Percentiles rank a stretch among this genome's conserved stretches.
These are phyloP conservation scores for Hoplodrina blanda DNA, from an alignment of 2,888 invertebrate species.

Conservation along the genomic window DNA sequence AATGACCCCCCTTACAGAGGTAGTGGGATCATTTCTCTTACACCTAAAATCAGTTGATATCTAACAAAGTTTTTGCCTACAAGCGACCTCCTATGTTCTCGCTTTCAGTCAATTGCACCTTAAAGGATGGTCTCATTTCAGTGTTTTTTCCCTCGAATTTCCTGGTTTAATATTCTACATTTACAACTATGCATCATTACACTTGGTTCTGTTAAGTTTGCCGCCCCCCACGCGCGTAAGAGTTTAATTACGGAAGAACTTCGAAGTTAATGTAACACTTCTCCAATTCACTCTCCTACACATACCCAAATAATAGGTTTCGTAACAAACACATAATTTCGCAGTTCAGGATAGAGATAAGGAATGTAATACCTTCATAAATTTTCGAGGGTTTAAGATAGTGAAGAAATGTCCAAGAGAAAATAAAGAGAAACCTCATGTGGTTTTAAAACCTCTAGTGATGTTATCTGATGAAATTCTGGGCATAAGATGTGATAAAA, in stretches of 20 bases:
- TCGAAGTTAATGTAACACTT: constrained; percentile 15
- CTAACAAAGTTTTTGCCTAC: constrained; percentile 45
- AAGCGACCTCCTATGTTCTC: neutral
- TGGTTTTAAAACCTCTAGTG: constrained; percentile 66
- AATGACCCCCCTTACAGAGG: constrained; percentile 73
- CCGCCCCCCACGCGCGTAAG: neutral
- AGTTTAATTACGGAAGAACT: constrained; percentile 27
- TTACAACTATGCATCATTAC: neutral
- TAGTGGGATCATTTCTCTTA: constrained; percentile 68
- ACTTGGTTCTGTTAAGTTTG: neutral
- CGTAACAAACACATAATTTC: constrained; percentile 54
- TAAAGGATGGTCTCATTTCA: neutral
- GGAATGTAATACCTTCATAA: constrained; percentile 68
- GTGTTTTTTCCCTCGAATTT: neutral
- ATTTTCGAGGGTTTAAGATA: constrained; percentile 67
- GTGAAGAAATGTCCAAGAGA: constrained; percentile 63
- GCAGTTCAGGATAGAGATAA: constrained; percentile 58
- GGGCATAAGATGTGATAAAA: constrained; percentile 47
- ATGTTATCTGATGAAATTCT: constrained; percentile 51
- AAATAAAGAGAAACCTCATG: constrained; percentile 65
- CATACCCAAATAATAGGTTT: constrained; percentile 42
- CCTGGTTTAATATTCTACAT: neutral
- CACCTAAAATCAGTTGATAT: constrained; percentile 57
- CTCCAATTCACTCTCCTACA: constrained; percentile 9
- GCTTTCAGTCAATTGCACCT: neutral